Conservation (phyloP, 2,113 vertebrate genomes). For the Thryonomys swinderianus region DNA sequence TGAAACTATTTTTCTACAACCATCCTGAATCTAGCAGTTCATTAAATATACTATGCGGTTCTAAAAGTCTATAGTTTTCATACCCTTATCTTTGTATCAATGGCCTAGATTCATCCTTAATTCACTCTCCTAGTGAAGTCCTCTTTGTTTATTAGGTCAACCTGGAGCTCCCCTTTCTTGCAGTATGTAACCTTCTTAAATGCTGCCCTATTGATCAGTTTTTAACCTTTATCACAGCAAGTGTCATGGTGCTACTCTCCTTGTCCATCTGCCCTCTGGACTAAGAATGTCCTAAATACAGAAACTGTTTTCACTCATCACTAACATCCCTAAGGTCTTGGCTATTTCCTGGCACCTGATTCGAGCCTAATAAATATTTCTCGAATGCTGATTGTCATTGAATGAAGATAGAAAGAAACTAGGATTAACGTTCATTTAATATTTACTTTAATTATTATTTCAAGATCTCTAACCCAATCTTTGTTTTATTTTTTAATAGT, state of each 20-base stretch:
- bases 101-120: background rate
- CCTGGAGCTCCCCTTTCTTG: background rate
- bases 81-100: background rate
- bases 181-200: background rate
- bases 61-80: background rate
- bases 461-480: background rate
- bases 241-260: background rate
- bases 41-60: background rate
- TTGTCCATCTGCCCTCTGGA: background rate
- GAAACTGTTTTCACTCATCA: background rate
- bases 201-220: background rate
- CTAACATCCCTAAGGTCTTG: background rate
- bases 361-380: background rate
- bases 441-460: slow-evolving; percentile 36
- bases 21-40: background rate
- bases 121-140: background rate
- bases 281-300: background rate
- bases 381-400: slow-evolving; percentile 25
- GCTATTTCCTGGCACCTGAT: background rate
- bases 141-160: background rate
- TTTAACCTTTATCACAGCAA: background rate
- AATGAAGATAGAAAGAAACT: slow-evolving; percentile 25
- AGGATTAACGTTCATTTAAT: background rate
- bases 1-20: background rate
- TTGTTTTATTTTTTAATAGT: slow-evolving; percentile 43